phyloP scores from a whole-genome alignment of 2,888 invertebrate genomes.

The Pristionchus maxplancki region DNA sequence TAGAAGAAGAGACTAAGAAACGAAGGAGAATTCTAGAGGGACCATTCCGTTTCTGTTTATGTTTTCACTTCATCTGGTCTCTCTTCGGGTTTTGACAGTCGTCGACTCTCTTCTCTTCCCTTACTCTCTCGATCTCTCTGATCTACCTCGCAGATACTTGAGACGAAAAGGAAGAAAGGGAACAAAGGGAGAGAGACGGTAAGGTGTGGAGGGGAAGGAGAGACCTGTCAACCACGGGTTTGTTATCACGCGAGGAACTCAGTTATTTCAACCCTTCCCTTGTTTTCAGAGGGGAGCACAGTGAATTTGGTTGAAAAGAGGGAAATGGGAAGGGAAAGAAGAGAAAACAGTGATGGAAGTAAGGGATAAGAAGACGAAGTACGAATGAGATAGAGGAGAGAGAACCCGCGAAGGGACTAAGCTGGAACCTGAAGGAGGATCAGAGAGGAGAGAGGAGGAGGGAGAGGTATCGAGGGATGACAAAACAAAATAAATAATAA shows the following conservation, averaged over 20 bases:
- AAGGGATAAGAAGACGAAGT: conserved; percentile 12
- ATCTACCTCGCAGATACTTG: neutral
- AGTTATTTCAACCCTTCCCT: conserved; percentile 10
- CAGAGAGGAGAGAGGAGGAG: conserved; percentile 30
- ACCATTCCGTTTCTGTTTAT: neutral
- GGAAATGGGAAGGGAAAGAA: neutral
- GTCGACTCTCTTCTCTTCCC: neutral
- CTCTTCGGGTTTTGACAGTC: conserved; percentile 16
- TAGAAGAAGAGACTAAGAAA: neutral
- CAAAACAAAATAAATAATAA: conserved; percentile 26
- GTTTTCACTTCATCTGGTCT: neutral
- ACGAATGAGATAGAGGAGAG: neutral
- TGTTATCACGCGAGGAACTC: neutral
- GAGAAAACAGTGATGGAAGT: conserved; percentile 27
- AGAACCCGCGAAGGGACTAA: neutral
- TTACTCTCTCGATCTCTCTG: conserved; percentile 28
- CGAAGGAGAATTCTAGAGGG: conserved; percentile 9
- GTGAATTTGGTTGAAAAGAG: neutral
- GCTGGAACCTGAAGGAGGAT: neutral
- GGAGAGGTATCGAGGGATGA: conserved; percentile 24
- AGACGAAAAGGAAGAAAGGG: neutral
- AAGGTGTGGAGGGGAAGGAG: neutral
- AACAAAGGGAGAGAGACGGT: conserved; percentile 15
- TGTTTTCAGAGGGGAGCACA: conserved; percentile 9
- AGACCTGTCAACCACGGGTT: neutral